Conservation (phyloP, 2,113 vertebrate species). For the Mixornis gularis region DNA sequence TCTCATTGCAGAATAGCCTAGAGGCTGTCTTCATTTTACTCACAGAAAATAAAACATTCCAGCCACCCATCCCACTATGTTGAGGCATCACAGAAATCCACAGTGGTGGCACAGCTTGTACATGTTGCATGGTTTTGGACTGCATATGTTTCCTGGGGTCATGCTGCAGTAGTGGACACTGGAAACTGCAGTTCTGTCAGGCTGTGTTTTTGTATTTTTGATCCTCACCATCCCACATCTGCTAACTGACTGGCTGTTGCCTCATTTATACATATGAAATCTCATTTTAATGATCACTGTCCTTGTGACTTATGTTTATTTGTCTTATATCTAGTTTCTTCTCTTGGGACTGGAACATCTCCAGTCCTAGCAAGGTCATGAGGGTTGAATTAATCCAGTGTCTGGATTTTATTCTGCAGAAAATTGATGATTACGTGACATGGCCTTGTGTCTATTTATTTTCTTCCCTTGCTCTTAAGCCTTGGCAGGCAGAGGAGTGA, state of each 20-base stretch:
- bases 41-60: not conserved
- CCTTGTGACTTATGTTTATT: not conserved
- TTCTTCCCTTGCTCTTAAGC: not conserved
- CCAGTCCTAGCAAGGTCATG: not conserved
- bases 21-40: not conserved
- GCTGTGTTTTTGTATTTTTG: not conserved
- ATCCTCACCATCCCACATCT: not conserved
- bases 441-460: not conserved
- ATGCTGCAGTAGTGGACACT: not conserved
- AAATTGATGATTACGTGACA: not conserved
- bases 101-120: accelerated
- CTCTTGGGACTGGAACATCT: not conserved
- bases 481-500: not conserved
- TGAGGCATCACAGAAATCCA: not conserved
- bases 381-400: not conserved
- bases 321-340: not conserved
- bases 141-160: not conserved
- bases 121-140: not conserved
- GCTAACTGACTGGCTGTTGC: not conserved
- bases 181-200: not conserved
- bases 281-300: not conserved
- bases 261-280: not conserved
- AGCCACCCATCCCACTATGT: not conserved
- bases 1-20: not conserved
- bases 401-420: not conserved